These are phyloP conservation scores for Nomada lathburiana DNA, from an alignment of 2,888 invertebrate genomes.

Conservation along the genomic window DNA sequence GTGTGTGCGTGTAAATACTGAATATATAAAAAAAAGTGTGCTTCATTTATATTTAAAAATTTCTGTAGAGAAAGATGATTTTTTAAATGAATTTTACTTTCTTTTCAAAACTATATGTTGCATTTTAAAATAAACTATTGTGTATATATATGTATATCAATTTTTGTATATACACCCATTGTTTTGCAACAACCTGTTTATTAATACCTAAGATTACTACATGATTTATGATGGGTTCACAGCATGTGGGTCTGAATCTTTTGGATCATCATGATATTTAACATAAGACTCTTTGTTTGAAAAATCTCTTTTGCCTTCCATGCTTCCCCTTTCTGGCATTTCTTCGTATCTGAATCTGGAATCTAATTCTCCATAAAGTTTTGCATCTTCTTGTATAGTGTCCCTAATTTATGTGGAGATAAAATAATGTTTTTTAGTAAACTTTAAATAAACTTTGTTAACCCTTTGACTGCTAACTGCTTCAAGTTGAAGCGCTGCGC, in stretches of 20 bases:
- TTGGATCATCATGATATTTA: constrained; percentile 92
- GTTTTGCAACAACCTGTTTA: not conserved
- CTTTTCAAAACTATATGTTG: not conserved
- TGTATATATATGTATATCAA: constrained; percentile 10
- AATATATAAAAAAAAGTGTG: constrained; percentile 8
- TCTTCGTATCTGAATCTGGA: constrained; percentile 91
- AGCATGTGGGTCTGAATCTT: constrained; percentile 90
- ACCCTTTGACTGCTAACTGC: no score
- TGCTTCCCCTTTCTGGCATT: constrained; percentile 92
- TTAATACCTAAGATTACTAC: constrained; percentile 10
- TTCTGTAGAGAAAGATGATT: not conserved
- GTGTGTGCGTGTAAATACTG: constrained; percentile 29
- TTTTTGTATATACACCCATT: no score
- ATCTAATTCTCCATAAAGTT: constrained; percentile 89
- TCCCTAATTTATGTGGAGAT: constrained; percentile 85
- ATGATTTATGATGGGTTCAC: constrained; percentile 77
- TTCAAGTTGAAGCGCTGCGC: no score
- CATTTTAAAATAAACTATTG: not conserved
- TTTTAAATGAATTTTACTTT: constrained; percentile 12
- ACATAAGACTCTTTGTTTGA: constrained; percentile 91
- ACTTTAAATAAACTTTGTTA: not conserved
- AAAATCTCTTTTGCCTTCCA: constrained; percentile 93
- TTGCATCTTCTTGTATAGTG: constrained; percentile 88
- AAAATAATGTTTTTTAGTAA: constrained; percentile 7
- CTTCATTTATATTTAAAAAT: constrained; percentile 2